Conservation (phyloP, 2,797 vertebrate genomes). For the Sandelia bainsii region DNA sequence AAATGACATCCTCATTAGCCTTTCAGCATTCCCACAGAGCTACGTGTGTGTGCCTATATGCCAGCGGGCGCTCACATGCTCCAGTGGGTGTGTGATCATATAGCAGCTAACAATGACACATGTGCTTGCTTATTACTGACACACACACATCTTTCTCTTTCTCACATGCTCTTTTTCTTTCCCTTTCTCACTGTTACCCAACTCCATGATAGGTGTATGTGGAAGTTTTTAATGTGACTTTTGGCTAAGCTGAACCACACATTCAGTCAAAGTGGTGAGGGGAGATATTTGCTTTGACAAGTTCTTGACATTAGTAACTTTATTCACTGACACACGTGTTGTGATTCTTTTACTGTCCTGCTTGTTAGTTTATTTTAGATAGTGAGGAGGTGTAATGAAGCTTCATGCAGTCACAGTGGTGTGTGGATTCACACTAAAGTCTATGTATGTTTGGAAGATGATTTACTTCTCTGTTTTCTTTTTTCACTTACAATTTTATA, state of each 20-base stretch:
- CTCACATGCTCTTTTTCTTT: constrained; percentile 31
- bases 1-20: constrained; percentile 69
- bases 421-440: constrained; percentile 30
- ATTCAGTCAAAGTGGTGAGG: constrained; percentile 73
- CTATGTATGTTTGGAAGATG: constrained; percentile 36
- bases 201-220: constrained; percentile 33
- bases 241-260: constrained; percentile 74
- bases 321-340: constrained; percentile 64
- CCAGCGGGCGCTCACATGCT: constrained; percentile 68
- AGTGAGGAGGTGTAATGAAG: constrained; percentile 35
- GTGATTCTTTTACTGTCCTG: constrained; percentile 47
- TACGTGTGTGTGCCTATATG: constrained; percentile 72
- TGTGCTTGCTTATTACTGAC: constrained; percentile 65
- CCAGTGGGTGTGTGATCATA: constrained; percentile 73
- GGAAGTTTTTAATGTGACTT: constrained; percentile 66
- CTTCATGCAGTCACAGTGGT: constrained; percentile 20
- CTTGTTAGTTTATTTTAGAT: constrained; percentile 51
- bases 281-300: constrained; percentile 77
- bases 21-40: constrained; percentile 64
- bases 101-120: constrained; percentile 58
- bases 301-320: constrained; percentile 68
- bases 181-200: neutral
- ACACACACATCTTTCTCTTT: constrained; percentile 11
- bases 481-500: constrained; percentile 14
- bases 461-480: constrained; percentile 32